phyloP scores from a whole-genome alignment of 2,113 vertebrate species.

The Struthio camelus region DNA sequence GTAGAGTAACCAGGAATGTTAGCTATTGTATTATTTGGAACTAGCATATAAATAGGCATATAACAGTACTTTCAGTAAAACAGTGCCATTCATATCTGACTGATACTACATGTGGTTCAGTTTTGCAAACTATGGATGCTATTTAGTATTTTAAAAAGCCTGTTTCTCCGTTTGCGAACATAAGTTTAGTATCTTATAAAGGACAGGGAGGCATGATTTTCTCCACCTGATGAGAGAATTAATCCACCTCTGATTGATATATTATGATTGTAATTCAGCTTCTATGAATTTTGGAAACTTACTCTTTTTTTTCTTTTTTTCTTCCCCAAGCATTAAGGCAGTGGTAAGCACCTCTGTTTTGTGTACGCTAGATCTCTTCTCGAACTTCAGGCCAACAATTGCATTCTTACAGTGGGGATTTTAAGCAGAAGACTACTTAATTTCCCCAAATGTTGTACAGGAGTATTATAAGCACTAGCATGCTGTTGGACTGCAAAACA shows the following conservation, averaged over 20 bases:
- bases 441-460: neutral
- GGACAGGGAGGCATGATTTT: neutral
- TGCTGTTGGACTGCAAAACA: neutral
- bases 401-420: neutral
- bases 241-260: neutral
- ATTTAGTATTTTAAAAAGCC: neutral
- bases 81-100: neutral
- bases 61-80: neutral
- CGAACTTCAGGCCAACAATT: neutral
- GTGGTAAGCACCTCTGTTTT: rapidly evolving
- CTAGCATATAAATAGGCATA: neutral
- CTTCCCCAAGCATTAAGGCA: neutral
- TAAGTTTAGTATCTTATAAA: neutral
- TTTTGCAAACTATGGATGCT: neutral
- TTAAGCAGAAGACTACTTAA: neutral
- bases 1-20: neutral
- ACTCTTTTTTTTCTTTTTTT: neutral
- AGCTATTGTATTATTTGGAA: neutral
- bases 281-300: neutral
- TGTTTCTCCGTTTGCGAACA: neutral
- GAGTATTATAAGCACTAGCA: neutral
- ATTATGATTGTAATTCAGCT: neutral
- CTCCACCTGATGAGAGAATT: neutral
- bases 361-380: neutral
- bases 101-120: neutral